Conservation (phyloP, 2,797 vertebrate genomes). For the Malurus splendens region DNA sequence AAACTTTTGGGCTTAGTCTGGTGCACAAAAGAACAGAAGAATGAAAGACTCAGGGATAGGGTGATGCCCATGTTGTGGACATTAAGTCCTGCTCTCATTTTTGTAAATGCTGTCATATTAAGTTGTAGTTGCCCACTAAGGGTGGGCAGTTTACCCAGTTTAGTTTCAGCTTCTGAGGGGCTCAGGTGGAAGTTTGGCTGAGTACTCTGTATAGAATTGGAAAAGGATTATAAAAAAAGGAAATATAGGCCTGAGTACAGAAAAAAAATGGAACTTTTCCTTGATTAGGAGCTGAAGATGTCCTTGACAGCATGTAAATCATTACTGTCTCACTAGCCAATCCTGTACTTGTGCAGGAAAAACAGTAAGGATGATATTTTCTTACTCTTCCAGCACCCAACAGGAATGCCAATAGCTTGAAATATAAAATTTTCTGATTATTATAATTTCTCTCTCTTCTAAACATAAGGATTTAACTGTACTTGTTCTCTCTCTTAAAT, state of each 20-base stretch:
- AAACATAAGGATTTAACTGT: neutral
- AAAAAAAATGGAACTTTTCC: neutral
- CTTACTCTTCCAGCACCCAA: neutral
- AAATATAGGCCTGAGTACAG: neutral
- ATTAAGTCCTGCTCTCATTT: neutral
- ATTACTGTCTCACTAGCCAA: neutral
- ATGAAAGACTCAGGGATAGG: fast-evolving
- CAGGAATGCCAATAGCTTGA: neutral
- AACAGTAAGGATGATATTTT: neutral
- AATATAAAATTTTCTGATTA: neutral
- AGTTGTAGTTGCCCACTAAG: neutral
- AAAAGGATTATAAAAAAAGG: conserved; percentile 17
- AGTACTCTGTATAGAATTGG: neutral
- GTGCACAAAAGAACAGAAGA: neutral
- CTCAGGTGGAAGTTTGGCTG: neutral
- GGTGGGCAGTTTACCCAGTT: neutral
- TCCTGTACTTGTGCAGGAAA: neutral
- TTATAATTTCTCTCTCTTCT: neutral
- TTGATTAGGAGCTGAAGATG: conserved; percentile 29
- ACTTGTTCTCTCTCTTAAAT: neutral
- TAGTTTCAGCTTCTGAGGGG: neutral
- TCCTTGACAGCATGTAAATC: conserved; percentile 29
- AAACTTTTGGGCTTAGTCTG: neutral
- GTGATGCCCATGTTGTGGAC: fast-evolving
- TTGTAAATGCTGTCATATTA: neutral